Evolutionary conservation across 2,797 vertebrate genomes (phyloP).

Genomic region (Acipenser ruthenus): DNA sequence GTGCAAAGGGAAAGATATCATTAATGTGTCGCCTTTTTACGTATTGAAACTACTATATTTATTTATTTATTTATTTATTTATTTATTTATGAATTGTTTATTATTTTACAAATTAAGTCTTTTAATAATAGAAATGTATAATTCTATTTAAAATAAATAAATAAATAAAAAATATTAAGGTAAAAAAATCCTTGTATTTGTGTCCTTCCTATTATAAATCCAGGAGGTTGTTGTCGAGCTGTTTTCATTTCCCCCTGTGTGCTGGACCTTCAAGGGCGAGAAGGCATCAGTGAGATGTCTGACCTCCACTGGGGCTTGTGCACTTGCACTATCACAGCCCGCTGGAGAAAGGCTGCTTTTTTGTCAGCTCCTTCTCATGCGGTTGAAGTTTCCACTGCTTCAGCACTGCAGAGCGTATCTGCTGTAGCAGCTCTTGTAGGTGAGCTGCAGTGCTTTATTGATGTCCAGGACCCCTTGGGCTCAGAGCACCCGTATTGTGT

Average conservation of each 20-base stretch:
- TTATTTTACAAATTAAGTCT: too few relatives aligned
- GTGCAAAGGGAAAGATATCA: too few relatives aligned
- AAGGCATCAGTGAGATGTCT: slow-evolving; percentile 25
- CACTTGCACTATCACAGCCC: slow-evolving; percentile 5
- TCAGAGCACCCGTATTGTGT: slow-evolving; percentile 65
- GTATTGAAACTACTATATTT: too few relatives aligned
- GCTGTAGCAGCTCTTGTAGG: slow-evolving; percentile 24
- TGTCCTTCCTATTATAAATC: too few relatives aligned
- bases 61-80: too few relatives aligned
- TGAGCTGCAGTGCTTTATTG: slow-evolving; percentile 45
- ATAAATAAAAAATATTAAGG: too few relatives aligned
- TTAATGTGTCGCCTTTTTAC: too few relatives aligned
- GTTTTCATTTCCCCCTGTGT: slow-evolving; percentile 2
- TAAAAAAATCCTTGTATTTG: too few relatives aligned
- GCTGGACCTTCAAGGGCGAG: slow-evolving; percentile 35
- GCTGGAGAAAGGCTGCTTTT: slow-evolving; percentile 17
- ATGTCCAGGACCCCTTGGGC: slow-evolving; percentile 52
- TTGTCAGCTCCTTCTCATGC: slow-evolving; percentile 38
- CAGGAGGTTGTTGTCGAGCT: too few relatives aligned
- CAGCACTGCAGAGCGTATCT: slow-evolving; percentile 28
- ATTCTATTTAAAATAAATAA: too few relatives aligned
- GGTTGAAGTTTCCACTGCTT: slow-evolving; percentile 32
- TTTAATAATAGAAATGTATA: too few relatives aligned
- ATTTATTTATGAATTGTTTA: too few relatives aligned
- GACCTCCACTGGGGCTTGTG: slow-evolving; percentile 13